Evolutionary conservation across 2,797 vertebrate genomes (phyloP).

Genomic region (Sandelia bainsii): DNA sequence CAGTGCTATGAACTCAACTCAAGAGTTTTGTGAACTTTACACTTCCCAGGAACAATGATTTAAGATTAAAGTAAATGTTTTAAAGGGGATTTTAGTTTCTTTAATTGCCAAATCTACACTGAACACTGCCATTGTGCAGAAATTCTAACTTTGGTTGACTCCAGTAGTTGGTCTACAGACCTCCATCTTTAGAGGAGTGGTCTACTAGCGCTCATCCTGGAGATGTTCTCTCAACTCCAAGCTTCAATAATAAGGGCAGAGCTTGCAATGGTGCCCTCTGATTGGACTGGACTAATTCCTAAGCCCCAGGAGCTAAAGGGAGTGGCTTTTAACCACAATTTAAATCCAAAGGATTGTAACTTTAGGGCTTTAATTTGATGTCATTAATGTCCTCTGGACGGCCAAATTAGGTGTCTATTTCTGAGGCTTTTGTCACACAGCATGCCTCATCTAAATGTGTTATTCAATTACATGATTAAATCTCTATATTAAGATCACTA

Average conservation of each 20-base stretch:
- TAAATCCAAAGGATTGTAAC: slow-evolving; percentile 63
- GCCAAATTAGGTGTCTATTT: slow-evolving; percentile 55
- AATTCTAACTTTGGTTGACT: slow-evolving; percentile 82
- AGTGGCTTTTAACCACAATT: slow-evolving; percentile 72
- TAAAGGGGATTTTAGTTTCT: slow-evolving; percentile 43
- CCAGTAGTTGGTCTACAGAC: slow-evolving; percentile 73
- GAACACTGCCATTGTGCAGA: slow-evolving; percentile 80
- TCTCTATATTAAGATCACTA: slow-evolving; percentile 56
- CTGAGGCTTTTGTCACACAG: slow-evolving; percentile 72
- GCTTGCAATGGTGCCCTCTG: slow-evolving; percentile 47
- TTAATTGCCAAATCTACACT: slow-evolving; percentile 64
- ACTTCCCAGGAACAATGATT: slow-evolving; percentile 65
- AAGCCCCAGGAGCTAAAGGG: slow-evolving; percentile 58
- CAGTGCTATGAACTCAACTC: slow-evolving; percentile 60
- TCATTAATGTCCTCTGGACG: slow-evolving; percentile 68
- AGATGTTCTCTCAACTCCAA: slow-evolving; percentile 49
- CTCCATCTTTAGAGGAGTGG: slow-evolving; percentile 74
- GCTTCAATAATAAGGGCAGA: slow-evolving; percentile 71
- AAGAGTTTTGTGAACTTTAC: slow-evolving; percentile 40
- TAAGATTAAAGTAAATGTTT: slow-evolving; percentile 45
- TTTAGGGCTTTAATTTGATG: slow-evolving; percentile 52
- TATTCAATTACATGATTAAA: slow-evolving; percentile 65
- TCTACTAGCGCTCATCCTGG: slow-evolving; percentile 56
- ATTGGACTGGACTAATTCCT: slow-evolving; percentile 56
- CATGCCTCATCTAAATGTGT: slow-evolving; percentile 66